Percentiles rank a stretch among this genome's conserved stretches.
These are phyloP conservation scores for Circaetus cinerascens DNA, from an alignment of 2,113 vertebrate genomes.

Conservation along the genomic window DNA sequence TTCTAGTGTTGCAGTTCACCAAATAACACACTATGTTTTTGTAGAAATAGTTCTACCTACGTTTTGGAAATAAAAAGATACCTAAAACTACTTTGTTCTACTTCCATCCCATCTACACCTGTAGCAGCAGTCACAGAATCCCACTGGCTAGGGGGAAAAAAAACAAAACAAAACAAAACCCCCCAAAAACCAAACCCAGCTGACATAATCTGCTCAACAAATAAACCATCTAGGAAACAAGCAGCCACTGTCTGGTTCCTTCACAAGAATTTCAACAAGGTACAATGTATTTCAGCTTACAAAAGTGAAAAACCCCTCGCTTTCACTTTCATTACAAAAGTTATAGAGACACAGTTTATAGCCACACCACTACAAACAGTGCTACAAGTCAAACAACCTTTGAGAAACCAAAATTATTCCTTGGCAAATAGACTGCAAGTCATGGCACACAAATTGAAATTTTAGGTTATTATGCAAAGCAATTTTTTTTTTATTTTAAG, in stretches of 20 bases:
- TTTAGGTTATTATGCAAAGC: background rate
- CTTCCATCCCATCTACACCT: background rate
- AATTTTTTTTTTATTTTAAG: background rate
- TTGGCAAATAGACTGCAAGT: background rate
- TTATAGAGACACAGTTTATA: background rate
- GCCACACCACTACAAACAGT: background rate
- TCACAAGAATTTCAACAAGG: background rate
- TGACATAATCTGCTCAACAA: background rate
- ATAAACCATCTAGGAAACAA: background rate
- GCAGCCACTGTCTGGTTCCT: background rate
- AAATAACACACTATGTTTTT: background rate
- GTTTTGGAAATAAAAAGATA: background rate
- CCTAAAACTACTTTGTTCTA: background rate
- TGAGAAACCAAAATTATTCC: background rate
- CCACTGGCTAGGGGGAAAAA: background rate
- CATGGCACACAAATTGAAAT: background rate
- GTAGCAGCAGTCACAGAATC: background rate
- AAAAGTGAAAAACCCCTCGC: rapidly evolving
- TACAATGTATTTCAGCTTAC: background rate
- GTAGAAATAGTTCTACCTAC: background rate
- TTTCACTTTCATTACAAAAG: background rate
- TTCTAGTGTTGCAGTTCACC: background rate
- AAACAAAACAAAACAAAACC: background rate
- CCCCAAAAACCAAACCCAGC: background rate
- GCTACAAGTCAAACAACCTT: background rate